Percentiles rank a stretch among this genome's conserved stretches.
Evolutionary conservation across 2,113 vertebrate genomes (phyloP).

Genomic region (Pseudopodoces humilis): DNA sequence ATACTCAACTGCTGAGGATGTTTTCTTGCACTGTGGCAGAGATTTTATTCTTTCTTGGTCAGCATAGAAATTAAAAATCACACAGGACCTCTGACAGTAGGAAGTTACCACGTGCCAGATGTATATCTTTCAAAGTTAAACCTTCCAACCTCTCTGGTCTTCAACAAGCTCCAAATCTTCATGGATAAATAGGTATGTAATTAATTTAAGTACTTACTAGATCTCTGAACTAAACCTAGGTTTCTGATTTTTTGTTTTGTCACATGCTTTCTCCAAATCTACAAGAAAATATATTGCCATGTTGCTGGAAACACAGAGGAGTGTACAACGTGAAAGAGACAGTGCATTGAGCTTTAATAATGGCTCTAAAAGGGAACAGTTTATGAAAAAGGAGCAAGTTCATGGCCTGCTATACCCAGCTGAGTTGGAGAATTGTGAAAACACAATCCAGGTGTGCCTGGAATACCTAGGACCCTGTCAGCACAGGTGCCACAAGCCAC

Average conservation of each 20-base stretch:
- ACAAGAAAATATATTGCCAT: background rate
- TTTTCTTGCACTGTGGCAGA: background rate
- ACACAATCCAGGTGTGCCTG: background rate
- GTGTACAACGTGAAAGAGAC: background rate
- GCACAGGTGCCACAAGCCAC: background rate
- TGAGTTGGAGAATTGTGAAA: background rate
- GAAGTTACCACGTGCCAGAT: background rate
- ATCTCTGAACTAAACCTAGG: background rate
- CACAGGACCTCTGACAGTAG: background rate
- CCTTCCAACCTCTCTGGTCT: background rate
- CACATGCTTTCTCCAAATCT: background rate
- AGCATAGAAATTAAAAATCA: background rate
- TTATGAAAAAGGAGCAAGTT: background rate
- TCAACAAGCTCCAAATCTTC: background rate
- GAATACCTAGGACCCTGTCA: background rate
- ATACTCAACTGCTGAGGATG: background rate
- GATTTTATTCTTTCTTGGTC: background rate
- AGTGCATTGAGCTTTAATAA: background rate
- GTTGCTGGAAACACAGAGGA: background rate
- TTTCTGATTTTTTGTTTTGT: background rate
- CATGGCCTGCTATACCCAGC: background rate
- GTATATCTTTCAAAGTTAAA: background rate
- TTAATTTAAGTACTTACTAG: background rate
- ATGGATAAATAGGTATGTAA: background rate
- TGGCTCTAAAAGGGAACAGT: background rate